These are phyloP conservation scores for Argyresthia albistria DNA, from an alignment of 2,888 invertebrate species.

Conservation along the genomic window DNA sequence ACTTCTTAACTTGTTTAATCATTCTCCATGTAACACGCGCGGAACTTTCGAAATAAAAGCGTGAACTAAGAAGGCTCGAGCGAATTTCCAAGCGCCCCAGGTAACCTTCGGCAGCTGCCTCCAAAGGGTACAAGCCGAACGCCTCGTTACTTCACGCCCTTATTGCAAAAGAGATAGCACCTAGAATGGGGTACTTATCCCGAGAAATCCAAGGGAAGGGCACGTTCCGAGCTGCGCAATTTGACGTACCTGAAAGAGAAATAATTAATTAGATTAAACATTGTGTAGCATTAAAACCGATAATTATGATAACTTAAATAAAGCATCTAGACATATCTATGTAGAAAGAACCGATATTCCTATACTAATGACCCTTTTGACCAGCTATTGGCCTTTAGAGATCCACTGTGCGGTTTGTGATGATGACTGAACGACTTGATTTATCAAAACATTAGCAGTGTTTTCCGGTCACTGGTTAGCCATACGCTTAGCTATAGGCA, in stretches of 20 bases:
- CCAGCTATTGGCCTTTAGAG: too few relatives aligned
- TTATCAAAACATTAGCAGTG: too few relatives aligned
- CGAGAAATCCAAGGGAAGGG: not conserved
- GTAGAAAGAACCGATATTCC: too few relatives aligned
- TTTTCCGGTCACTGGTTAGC: too few relatives aligned
- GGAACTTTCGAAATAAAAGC: slow-evolving; percentile 34
- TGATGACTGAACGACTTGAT: too few relatives aligned
- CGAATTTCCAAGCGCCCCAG: slow-evolving; percentile 26
- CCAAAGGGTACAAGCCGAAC: not conserved
- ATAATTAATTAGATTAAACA: not conserved
- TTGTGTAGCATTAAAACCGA: not conserved
- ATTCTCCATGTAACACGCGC: slow-evolving; percentile 28
- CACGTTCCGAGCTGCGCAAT: not conserved
- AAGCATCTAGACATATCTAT: too few relatives aligned
- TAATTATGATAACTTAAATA: not conserved
- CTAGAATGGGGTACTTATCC: too few relatives aligned
- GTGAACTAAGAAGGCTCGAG: slow-evolving; percentile 21
- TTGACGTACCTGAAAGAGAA: not conserved
- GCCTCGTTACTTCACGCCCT: too few relatives aligned
- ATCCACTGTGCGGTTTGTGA: too few relatives aligned
- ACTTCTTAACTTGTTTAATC: slow-evolving; percentile 34
- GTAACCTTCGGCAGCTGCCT: slow-evolving; percentile 10
- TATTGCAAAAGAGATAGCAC: too few relatives aligned
- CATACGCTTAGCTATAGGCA: too few relatives aligned
- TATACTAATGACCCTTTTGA: not conserved